Base-by-base conservation (phyloP, 2,113 vertebrate genomes). In the Aspidoscelis tigris region DNA sequence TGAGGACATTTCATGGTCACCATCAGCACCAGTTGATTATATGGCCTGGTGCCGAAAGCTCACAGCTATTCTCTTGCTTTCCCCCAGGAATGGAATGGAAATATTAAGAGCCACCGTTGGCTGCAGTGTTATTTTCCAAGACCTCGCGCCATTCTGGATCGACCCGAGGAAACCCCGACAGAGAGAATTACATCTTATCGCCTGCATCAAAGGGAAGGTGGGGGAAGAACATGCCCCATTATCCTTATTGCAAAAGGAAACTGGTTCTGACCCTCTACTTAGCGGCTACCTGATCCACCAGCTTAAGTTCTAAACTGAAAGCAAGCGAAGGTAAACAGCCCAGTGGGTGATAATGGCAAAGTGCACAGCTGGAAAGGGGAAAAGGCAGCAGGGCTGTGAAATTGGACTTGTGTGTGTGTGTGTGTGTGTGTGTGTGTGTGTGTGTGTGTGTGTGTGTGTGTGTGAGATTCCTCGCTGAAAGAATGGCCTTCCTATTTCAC, bases 221-320 rank as follows among this genome's bases (percentile, higher is more conserved):
- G 2, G 12, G 3, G 11, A 6, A 3, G 5, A n/a, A 5, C 20
- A 21, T 4, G 6, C 58, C 21, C 41, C 12, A 7, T 73, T 73
- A 73, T 73, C 65, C 3, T 83, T 47, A 20, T 9, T 4, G 3
- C 14, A 55, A 20, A 26, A 69, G 74, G 43, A 14, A 83, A 55
- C 64, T 76, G 47, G 4, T 14, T 16, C 73, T 76, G 64, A 53
- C 73, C 47, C 65, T 68, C 8, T 6, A 21, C 47, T 76, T 69
- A 43, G 64, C 44, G 10, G 33, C 73, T 41, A 18, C 41, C 58
- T 50, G 55, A 47, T 20, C 61, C 16, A 12, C 14, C 20, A 18
- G 53, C 70, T 39, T 66, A 83, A 83, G 61, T 72, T 50, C 24
- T 22, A 53, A 68, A 61, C 41, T 47, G 81, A 74, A 80, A 53